These are phyloP conservation scores for Planiliza haematocheilus DNA, from an alignment of 2,113 vertebrate genomes.

Conservation along the genomic window DNA sequence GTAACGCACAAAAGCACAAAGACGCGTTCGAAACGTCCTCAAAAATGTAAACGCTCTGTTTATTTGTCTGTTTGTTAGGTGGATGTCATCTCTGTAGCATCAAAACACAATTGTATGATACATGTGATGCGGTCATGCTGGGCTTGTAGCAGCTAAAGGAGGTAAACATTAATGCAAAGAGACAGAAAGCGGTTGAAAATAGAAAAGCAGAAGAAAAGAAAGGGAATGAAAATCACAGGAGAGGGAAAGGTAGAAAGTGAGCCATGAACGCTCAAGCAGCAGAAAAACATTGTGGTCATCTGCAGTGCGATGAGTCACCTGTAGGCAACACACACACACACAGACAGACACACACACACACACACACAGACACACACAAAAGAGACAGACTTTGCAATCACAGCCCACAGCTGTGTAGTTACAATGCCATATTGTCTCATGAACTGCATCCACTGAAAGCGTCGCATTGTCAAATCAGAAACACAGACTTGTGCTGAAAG, in stretches of 20 bases:
- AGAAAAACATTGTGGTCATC: slow-evolving; percentile 79
- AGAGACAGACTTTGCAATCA: slow-evolving; percentile 67
- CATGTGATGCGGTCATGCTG: slow-evolving; percentile 47
- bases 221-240: slow-evolving; percentile 36
- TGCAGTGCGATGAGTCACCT: slow-evolving; percentile 85
- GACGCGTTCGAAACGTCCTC: not conserved
- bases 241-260: slow-evolving; percentile 61
- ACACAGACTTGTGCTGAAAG: slow-evolving; percentile 39
- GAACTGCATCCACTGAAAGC: slow-evolving; percentile 43
- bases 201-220: slow-evolving; percentile 10
- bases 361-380: slow-evolving; percentile 53
- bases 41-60: slow-evolving; percentile 18
- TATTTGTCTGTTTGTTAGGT: slow-evolving; percentile 39
- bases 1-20: slow-evolving; percentile 11
- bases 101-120: slow-evolving; percentile 14
- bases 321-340: slow-evolving; percentile 71
- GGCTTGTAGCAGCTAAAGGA: slow-evolving; percentile 33
- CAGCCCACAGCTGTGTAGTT: slow-evolving; percentile 71
- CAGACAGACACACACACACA: slow-evolving; percentile 29
- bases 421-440: slow-evolving; percentile 65
- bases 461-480: slow-evolving; percentile 42
- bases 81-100: slow-evolving; percentile 17
- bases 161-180: slow-evolving; percentile 41
- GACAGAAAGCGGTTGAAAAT: slow-evolving; percentile 25
- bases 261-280: slow-evolving; percentile 63